Evolutionary conservation across 2,888 invertebrate species (phyloP).

Genomic region (Ariolimax columbianus): DNA sequence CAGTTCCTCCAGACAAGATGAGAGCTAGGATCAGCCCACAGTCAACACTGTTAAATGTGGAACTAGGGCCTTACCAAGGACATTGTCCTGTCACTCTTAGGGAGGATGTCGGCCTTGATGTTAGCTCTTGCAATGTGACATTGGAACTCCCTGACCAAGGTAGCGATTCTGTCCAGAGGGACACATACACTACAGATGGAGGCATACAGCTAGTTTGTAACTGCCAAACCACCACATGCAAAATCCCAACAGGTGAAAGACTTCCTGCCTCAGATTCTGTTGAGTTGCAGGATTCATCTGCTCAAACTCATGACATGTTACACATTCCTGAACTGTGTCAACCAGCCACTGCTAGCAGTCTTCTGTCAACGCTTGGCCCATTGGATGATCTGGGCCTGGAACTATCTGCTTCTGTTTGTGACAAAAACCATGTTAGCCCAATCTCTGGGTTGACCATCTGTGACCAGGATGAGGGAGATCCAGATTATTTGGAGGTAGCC

Average conservation of each 20-base stretch:
- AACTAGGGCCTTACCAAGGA: not conserved
- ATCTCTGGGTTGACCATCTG: not conserved
- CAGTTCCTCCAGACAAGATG: not conserved
- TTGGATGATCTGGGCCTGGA: not conserved
- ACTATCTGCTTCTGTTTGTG: not conserved
- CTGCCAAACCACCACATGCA: not conserved
- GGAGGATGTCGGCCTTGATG: not conserved
- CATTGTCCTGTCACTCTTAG: not conserved
- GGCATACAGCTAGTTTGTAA: slow-evolving; percentile 19
- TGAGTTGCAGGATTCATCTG: not conserved
- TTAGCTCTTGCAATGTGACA: not conserved
- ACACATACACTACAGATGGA: not conserved
- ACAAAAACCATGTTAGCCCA: slow-evolving; percentile 1
- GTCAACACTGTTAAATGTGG: not conserved
- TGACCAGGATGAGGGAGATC: not conserved
- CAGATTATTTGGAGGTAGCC: not conserved
- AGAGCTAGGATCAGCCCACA: not conserved
- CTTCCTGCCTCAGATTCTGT: not conserved
- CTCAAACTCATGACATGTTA: not conserved
- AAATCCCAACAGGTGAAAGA: not conserved
- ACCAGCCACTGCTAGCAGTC: not conserved
- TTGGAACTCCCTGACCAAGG: not conserved
- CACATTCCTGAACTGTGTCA: not conserved
- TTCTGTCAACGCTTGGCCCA: not conserved
- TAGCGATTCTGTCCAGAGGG: not conserved